Conservation (phyloP, 2,888 invertebrate species). For the Ectropis crepuscularia region DNA sequence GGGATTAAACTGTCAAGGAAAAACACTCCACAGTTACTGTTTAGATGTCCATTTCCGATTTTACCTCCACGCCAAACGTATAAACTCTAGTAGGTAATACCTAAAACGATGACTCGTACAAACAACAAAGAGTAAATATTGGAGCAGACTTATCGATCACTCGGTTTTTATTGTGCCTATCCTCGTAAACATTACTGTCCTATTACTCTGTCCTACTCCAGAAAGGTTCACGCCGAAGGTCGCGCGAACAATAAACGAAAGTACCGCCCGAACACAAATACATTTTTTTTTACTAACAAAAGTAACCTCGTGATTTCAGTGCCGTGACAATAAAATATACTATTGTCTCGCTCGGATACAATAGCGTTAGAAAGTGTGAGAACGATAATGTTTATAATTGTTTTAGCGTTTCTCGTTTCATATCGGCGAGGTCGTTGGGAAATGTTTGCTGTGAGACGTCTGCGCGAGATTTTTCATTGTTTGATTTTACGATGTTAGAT, state of each 20-base stretch:
- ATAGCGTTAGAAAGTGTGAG: slow-evolving; percentile 82
- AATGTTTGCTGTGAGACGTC: slow-evolving; percentile 29
- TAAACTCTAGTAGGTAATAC: too few relatives aligned
- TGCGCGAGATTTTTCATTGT: slow-evolving; percentile 14
- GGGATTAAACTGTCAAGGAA: too few relatives aligned
- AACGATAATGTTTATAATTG: slow-evolving; percentile 69
- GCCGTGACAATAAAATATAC: slow-evolving; percentile 64
- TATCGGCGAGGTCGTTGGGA: slow-evolving; percentile 38
- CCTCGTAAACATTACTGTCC: slow-evolving; percentile 41
- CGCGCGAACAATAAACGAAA: slow-evolving; percentile 46
- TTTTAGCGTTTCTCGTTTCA: slow-evolving; percentile 49
- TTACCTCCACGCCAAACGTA: too few relatives aligned
- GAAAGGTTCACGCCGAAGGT: slow-evolving; percentile 41
- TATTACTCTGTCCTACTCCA: slow-evolving; percentile 31
- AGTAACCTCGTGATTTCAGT: slow-evolving; percentile 59
- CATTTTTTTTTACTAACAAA: slow-evolving; percentile 45
- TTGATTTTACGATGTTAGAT: background rate
- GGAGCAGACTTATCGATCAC: slow-evolving; percentile 40
- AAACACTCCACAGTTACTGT: too few relatives aligned
- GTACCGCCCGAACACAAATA: slow-evolving; percentile 37
- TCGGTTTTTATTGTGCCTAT: slow-evolving; percentile 35
- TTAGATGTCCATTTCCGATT: too few relatives aligned
- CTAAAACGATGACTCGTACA: slow-evolving; percentile 1
- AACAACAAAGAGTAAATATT: slow-evolving; percentile 14
- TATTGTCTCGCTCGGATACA: slow-evolving; percentile 73